phyloP scores from a whole-genome alignment of 2,888 invertebrate species.

The Griposia aprilina region DNA sequence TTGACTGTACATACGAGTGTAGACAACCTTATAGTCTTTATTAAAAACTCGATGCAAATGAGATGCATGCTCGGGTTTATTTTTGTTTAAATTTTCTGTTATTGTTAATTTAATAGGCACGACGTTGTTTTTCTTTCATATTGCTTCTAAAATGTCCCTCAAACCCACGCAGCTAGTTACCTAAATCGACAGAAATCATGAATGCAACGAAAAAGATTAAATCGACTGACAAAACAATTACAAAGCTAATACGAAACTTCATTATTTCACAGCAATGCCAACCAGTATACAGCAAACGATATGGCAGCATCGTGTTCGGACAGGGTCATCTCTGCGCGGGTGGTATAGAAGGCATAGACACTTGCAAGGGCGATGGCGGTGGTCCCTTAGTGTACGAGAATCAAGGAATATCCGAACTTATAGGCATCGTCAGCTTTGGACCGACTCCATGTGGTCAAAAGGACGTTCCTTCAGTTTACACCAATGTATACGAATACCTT shows the following conservation, averaged over 20 bases:
- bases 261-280: constrained; percentile 28
- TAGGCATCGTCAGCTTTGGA: constrained; percentile 37
- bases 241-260: not conserved
- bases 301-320: not conserved
- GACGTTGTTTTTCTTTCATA: not conserved
- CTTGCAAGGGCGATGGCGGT: constrained; percentile 36
- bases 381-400: constrained; percentile 23
- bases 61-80: not conserved
- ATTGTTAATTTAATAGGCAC: not conserved
- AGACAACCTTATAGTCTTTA: not conserved
- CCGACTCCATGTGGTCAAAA: not conserved
- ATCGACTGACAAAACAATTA: not conserved
- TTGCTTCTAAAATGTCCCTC: not conserved
- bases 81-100: not conserved
- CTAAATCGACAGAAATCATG: not conserved
- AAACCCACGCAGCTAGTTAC: too few relatives aligned
- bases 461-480: constrained; percentile 30
- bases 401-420: constrained; percentile 22
- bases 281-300: not conserved
- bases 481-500: constrained; percentile 38
- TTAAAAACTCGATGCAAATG: too few relatives aligned
- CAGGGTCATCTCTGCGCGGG: constrained; percentile 21
- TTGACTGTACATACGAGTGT: not conserved
- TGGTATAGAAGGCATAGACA: constrained; percentile 31
- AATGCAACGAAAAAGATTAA: not conserved